These are phyloP conservation scores for Corynorhinus townsendii DNA, from an alignment of 2,113 vertebrate species.

Conservation along the genomic window DNA sequence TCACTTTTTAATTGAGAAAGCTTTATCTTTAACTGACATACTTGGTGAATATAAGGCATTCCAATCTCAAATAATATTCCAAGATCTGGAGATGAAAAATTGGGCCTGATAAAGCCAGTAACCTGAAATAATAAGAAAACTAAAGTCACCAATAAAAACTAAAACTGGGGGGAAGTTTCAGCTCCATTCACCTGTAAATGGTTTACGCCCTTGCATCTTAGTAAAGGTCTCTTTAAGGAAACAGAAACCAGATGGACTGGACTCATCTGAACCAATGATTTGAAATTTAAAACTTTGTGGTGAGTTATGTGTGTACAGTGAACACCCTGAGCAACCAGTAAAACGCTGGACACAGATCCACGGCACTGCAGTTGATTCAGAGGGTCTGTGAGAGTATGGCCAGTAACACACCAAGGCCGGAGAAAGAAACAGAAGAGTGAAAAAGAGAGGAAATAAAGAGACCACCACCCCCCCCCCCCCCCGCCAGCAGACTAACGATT, in stretches of 20 bases:
- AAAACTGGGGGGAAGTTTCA: neutral
- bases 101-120: constrained; percentile 87
- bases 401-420: neutral
- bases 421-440: neutral
- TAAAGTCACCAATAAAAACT: neutral
- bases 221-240: neutral
- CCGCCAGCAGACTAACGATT: neutral
- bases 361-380: neutral
- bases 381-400: neutral
- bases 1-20: neutral
- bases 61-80: constrained; percentile 95
- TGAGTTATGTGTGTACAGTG: neutral
- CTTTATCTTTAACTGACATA: constrained; percentile 74
- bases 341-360: neutral
- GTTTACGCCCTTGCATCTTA: no score
- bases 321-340: neutral
- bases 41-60: constrained; percentile 91
- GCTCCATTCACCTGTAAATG: neutral
- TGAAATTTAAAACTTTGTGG: neutral
- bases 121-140: constrained; percentile 76
- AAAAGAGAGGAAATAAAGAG: neutral
- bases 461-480: neutral
- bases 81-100: constrained; percentile 82
- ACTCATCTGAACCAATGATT: neutral
- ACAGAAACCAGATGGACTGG: neutral